phyloP scores from a whole-genome alignment of 2,113 vertebrate genomes.

The chimpanzee (Pan troglodytes) region NHGRI_mPanTro3-v2.1_pri NC_072398.2:125236501-125237000 shows the following conservation, averaged over 20 bases:
- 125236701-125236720: not conserved
- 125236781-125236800: not conserved
- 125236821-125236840: no score
- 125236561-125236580: not conserved
- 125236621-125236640: not conserved
- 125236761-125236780: not conserved
- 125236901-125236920: not conserved
- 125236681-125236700: not conserved
- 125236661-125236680: not conserved
- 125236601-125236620: no score
- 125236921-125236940: not conserved
- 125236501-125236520: not conserved
- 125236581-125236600: not conserved
- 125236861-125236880: not conserved
- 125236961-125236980: not conserved
- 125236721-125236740: not conserved
- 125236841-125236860: no score
- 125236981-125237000: not conserved
- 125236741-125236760: not conserved
- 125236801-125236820: no score
- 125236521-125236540: not conserved
- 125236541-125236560: not conserved
- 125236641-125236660: no score
- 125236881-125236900: not conserved
- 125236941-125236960: not conserved